Evolutionary conservation across 2,888 invertebrate genomes (phyloP).

Genomic region (Scelioninae gen. 2): DNA sequence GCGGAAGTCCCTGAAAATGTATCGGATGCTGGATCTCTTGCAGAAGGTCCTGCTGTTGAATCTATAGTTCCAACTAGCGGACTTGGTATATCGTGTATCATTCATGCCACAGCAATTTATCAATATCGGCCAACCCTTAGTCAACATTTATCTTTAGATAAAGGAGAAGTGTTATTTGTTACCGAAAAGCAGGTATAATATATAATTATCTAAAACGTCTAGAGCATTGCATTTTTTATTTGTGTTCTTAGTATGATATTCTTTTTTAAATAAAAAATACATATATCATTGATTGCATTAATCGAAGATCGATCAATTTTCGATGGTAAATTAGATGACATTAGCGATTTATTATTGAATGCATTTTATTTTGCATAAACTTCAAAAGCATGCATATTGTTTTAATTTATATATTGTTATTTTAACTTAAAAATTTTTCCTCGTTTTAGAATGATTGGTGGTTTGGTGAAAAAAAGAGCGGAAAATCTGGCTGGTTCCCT

Average conservation of each 20-base stretch:
- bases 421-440: background rate
- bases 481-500: constrained; percentile 79
- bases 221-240: no score
- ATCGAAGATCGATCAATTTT: no score
- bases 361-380: no score
- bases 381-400: no score
- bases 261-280: no score
- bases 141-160: constrained; percentile 79
- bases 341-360: no score
- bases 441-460: constrained; percentile 78
- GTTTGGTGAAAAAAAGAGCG: constrained; percentile 77
- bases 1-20: constrained; percentile 83
- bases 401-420: background rate
- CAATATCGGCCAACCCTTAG: constrained; percentile 79
- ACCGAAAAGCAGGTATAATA: constrained; percentile 77
- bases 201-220: no score
- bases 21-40: constrained; percentile 76
- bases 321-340: no score
- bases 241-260: no score
- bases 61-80: constrained; percentile 71
- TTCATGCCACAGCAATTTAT: constrained; percentile 77
- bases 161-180: constrained; percentile 79
- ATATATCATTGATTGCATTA: no score
- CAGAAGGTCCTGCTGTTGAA: constrained; percentile 70
- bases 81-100: constrained; percentile 73